Percentiles rank a stretch among this genome's conserved stretches.
phyloP scores from a whole-genome alignment of 1,140 invertebrate genomes.

The Bilobella aurantiaca region DNA sequence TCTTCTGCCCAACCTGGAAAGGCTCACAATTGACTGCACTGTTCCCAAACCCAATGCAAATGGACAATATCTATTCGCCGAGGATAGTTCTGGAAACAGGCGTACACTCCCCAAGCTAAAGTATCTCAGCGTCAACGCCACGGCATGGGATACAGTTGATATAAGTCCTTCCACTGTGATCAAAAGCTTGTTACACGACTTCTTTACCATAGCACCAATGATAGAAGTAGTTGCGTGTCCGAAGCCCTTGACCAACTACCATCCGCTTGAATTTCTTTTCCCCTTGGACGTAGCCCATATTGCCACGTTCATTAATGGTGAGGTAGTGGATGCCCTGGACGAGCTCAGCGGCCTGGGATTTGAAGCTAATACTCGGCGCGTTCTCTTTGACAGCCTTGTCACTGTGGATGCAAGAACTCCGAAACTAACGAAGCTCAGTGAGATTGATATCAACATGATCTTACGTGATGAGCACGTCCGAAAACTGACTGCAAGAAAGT shows the following conservation, averaged over 20 bases:
- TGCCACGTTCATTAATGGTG: conserved; percentile 4
- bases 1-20: conserved; percentile 1
- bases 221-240: background rate
- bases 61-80: background rate
- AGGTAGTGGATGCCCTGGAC: conserved; percentile 9
- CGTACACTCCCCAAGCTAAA: background rate
- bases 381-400: conserved; percentile 4
- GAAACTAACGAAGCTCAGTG: background rate
- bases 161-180: background rate
- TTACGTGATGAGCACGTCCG: conserved; percentile 9
- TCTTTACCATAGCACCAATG: background rate
- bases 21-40: background rate
- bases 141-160: background rate
- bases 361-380: background rate
- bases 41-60: background rate
- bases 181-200: conserved; percentile 1
- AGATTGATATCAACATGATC: conserved; percentile 4
- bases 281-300: conserved; percentile 5
- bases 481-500: background rate
- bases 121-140: background rate
- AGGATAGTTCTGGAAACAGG: background rate
- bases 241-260: background rate
- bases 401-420: background rate
- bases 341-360: conserved; percentile 8
- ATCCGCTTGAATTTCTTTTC: conserved; percentile 10